phyloP scores from a whole-genome alignment of 2,888 invertebrate species.

The Nowickia ferox region DNA sequence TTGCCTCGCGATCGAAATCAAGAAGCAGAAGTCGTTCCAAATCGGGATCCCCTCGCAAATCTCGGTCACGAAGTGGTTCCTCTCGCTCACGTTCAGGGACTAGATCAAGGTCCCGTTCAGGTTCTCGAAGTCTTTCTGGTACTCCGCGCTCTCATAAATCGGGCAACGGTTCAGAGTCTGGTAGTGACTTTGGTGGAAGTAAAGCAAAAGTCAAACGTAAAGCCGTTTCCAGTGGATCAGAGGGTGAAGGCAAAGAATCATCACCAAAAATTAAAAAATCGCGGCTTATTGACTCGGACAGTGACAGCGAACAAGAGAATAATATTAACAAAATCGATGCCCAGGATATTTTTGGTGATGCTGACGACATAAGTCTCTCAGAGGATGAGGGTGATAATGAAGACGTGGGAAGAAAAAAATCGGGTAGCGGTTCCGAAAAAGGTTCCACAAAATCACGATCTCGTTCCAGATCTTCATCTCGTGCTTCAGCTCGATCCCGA shows the following conservation, averaged over 20 bases:
- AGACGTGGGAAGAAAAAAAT: constrained; percentile 75
- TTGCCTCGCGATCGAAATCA: constrained; percentile 80
- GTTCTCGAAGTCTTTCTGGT: constrained; percentile 74
- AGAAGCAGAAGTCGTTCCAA: constrained; percentile 77
- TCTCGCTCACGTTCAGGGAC: constrained; percentile 73
- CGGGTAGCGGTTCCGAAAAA: constrained; percentile 76
- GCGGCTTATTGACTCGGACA: constrained; percentile 87
- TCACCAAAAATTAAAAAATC: constrained; percentile 84
- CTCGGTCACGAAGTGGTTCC: constrained; percentile 62
- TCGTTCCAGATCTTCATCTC: constrained; percentile 72
- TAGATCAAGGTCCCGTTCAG: constrained; percentile 74
- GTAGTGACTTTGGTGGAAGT: constrained; percentile 81
- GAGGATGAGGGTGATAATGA: constrained; percentile 85
- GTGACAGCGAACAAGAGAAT: constrained; percentile 84
- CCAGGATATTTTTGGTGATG: constrained; percentile 95
- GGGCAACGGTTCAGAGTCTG: constrained; percentile 80
- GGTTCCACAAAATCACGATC: constrained; percentile 80
- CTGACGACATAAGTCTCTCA: constrained; percentile 95
- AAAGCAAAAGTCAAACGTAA: constrained; percentile 81
- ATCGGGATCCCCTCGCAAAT: constrained; percentile 65
- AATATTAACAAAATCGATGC: constrained; percentile 83
- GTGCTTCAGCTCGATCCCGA: constrained; percentile 71
- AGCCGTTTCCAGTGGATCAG: constrained; percentile 84
- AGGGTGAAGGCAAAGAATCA: constrained; percentile 74
- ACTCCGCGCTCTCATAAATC: constrained; percentile 75